Conservation (phyloP, 2,113 vertebrate genomes). For the Rhinoderma darwinii region DNA sequence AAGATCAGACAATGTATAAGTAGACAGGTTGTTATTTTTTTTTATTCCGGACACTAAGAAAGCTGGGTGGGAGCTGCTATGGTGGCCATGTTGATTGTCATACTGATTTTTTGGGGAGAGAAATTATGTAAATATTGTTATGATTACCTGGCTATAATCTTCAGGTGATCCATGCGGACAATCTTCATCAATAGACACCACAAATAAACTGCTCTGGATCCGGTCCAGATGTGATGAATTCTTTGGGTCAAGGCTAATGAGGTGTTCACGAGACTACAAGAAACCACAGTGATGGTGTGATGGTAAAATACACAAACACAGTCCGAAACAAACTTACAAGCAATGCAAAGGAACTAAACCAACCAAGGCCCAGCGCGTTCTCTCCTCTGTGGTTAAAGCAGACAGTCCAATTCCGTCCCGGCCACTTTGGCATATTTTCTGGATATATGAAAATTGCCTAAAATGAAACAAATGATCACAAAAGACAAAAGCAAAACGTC, state of each 20-base stretch:
- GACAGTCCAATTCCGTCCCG: conserved; percentile 83
- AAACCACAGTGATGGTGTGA: conserved; percentile 55
- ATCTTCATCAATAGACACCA: conserved; percentile 81
- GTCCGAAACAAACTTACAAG: background rate
- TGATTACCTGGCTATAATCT: conserved; percentile 84
- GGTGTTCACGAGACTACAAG: conserved; percentile 84
- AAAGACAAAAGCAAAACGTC: background rate
- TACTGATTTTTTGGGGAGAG: too few relatives aligned
- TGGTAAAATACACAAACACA: conserved; percentile 50
- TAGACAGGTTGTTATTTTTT: too few relatives aligned
- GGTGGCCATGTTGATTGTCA: too few relatives aligned
- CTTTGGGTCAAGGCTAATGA: conserved; percentile 85
- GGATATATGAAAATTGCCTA: conserved; percentile 86
- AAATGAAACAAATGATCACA: conserved; percentile 60
- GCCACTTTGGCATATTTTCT: conserved; percentile 77
- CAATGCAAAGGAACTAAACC: conserved; percentile 21
- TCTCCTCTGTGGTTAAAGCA: conserved; percentile 86
- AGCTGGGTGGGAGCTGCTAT: too few relatives aligned
- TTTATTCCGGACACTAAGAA: too few relatives aligned
- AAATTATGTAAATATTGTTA: background rate
- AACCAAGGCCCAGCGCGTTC: conserved; percentile 92
- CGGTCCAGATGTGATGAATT: conserved; percentile 86
- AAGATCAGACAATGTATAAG: too few relatives aligned
- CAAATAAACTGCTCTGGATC: conserved; percentile 88
- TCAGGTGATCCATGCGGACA: conserved; percentile 83